These are phyloP conservation scores for Therioaphis trifolii DNA, from an alignment of 2,888 invertebrate species.

Conservation along the genomic window DNA sequence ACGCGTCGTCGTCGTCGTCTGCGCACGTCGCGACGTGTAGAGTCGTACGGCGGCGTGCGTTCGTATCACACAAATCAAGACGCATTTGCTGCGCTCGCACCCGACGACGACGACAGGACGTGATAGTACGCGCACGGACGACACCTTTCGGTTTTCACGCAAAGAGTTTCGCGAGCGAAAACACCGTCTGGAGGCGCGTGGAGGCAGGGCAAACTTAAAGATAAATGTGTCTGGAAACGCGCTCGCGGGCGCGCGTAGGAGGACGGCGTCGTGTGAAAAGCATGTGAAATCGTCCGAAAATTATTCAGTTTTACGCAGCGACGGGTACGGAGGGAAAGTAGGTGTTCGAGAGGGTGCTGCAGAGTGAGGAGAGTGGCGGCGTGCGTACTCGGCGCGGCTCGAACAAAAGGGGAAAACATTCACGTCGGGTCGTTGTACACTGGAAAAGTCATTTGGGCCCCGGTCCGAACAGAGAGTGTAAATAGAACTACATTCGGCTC, in stretches of 20 bases:
- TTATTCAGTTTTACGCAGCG: conserved; percentile 29
- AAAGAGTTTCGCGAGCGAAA: too few relatives aligned
- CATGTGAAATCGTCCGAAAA: conserved; percentile 18
- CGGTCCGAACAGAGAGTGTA: neutral
- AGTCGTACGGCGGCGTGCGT: neutral
- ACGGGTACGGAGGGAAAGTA: too few relatives aligned
- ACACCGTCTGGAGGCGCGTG: too few relatives aligned
- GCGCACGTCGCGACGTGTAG: too few relatives aligned
- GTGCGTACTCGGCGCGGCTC: neutral
- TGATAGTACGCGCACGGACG: too few relatives aligned
- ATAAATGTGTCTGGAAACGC: conserved; percentile 12
- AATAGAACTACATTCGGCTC: neutral
- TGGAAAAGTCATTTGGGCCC: conserved; percentile 40
- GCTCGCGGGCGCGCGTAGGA: too few relatives aligned
- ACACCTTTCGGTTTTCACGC: too few relatives aligned
- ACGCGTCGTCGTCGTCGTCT: too few relatives aligned
- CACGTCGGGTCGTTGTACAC: neutral
- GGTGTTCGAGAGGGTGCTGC: neutral
- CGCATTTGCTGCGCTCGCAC: neutral
- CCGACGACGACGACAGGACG: too few relatives aligned
- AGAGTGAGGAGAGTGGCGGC: neutral
- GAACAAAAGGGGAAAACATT: neutral
- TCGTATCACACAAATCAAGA: neutral
- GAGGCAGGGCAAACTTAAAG: neutral
- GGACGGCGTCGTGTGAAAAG: conserved; percentile 19